Evolutionary conservation across 2,797 vertebrate species (phyloP).

Genomic region (Peromyscus aztecus): DNA sequence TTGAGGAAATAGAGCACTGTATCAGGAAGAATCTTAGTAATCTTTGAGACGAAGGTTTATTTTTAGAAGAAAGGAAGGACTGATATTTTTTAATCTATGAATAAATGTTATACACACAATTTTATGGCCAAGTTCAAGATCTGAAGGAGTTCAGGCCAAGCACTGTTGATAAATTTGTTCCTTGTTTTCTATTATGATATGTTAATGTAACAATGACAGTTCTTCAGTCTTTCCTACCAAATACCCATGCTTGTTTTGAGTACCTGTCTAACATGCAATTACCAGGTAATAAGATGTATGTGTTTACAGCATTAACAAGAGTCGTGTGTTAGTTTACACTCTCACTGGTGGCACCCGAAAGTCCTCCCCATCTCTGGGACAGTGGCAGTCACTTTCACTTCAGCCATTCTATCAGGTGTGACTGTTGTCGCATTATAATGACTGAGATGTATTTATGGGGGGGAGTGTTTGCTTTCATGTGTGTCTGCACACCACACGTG

Average conservation of each 20-base stretch:
- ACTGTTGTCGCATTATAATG: not conserved
- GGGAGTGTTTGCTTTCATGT: not conserved
- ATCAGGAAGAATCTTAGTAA: not conserved
- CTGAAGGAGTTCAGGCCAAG: not conserved
- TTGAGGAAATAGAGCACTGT: not conserved
- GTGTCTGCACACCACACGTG: not conserved
- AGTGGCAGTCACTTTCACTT: not conserved
- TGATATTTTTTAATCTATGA: not conserved
- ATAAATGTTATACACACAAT: not conserved
- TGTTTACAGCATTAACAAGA: slow-evolving; percentile 21
- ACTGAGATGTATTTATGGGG: not conserved
- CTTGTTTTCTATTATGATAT: slow-evolving; percentile 10
- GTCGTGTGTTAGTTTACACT: not conserved
- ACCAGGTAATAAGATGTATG: not conserved
- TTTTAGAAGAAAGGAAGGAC: not conserved
- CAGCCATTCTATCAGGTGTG: not conserved
- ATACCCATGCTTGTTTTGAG: not conserved
- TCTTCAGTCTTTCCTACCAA: not conserved
- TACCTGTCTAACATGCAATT: not conserved
- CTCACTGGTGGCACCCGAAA: not conserved
- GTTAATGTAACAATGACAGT: not conserved
- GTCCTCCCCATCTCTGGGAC: not conserved
- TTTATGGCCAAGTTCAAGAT: slow-evolving; percentile 31
- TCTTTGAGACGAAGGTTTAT: slow-evolving; percentile 33
- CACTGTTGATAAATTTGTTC: not conserved